Base-by-base conservation (phyloP, 2,888 invertebrate genomes). In the Heteropelma amictum region DNA sequence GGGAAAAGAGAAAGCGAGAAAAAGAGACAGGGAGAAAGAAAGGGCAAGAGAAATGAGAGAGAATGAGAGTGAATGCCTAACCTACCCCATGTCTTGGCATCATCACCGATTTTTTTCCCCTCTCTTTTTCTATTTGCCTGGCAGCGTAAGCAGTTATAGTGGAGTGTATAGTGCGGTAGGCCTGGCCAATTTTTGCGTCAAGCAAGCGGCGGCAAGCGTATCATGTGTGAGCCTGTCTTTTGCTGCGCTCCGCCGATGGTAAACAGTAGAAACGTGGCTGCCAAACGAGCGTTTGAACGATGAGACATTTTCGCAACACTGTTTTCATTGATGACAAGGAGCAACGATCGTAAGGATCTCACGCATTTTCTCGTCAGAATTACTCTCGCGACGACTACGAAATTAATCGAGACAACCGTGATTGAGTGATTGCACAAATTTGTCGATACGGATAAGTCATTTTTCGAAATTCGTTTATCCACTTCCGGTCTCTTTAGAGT, bases 31-130 rank as follows among this genome's bases (percentile, higher is more conserved):
- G 42, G 70, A 40, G n/a, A 42, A 30, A 38, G 28, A 53, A 35
- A 42, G 30, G 42, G 70, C 30, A 26, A 49, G 69, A 63, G 42
- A 63, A 30, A 61, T 47, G 61, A 65, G 54, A 60, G 38, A 51
- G 63, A 45, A 53, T 28, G 53, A 64, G 64, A 77, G 68, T 71
- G 67, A 75, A 80, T 81, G 80, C 86, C 86, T 86, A 86, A 86
- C 87, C 87, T 86, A 85, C 86, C 85, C 85, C 85, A 85, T 85
- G 79, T 82, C 85, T 84, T 87, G 87, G 87, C 86, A 87, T 77
- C 81, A 54, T 64, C 77, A 76, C 80, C 76, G 82, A 85, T 82
- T 81, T 79, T 82, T 65, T 61, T 56, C 64, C 33, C 23, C 28
- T 65, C 14, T 61, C 28, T 63, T 47, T 68, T 68, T 40, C 49